A percentile compares a stretch with the other conserved stretches of the same genome.
Evolutionary conservation across 2,113 vertebrate genomes (phyloP).

Genomic region (Protobothrops mucrosquamatus): DNA sequence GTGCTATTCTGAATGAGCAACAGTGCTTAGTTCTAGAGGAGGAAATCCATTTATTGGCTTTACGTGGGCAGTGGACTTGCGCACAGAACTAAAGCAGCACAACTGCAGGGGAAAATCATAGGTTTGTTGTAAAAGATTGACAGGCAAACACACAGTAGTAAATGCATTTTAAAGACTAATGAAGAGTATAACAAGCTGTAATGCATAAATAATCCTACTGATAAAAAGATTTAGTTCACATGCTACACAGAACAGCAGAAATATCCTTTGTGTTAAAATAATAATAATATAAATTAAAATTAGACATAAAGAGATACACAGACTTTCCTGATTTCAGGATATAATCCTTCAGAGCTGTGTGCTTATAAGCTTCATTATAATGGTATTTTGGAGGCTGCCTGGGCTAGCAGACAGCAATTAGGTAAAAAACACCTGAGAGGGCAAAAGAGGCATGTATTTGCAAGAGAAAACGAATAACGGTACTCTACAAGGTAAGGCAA

Average conservation of each 20-base stretch:
- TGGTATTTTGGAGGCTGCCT: neutral
- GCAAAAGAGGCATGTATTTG: neutral
- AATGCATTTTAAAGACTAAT: neutral
- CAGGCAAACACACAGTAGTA: conserved; percentile 6
- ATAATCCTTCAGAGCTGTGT: neutral
- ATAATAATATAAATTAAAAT: neutral
- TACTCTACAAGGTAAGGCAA: neutral
- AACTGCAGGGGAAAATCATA: neutral
- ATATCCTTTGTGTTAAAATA: conserved; percentile 11
- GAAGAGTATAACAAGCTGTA: conserved; percentile 22
- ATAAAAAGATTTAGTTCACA: neutral
- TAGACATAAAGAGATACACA: neutral
- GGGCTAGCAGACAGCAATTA: neutral
- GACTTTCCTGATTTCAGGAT: neutral
- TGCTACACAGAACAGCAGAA: conserved; percentile 8
- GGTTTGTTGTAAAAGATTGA: conserved; percentile 42
- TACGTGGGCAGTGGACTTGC: conserved; percentile 31
- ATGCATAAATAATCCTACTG: neutral
- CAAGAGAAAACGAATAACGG: neutral
- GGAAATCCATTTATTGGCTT: conserved; percentile 52
- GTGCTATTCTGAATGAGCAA: conserved; percentile 6
- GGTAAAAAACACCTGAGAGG: neutral
- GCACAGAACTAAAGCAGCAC: conserved; percentile 15
- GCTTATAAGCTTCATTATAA: neutral
- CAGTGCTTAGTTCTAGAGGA: conserved; percentile 49